A percentile compares a stretch with the other conserved stretches of the same genome.
Conservation (phyloP, 2,113 vertebrate species). For the Brachionichthys hirsutus region DNA sequence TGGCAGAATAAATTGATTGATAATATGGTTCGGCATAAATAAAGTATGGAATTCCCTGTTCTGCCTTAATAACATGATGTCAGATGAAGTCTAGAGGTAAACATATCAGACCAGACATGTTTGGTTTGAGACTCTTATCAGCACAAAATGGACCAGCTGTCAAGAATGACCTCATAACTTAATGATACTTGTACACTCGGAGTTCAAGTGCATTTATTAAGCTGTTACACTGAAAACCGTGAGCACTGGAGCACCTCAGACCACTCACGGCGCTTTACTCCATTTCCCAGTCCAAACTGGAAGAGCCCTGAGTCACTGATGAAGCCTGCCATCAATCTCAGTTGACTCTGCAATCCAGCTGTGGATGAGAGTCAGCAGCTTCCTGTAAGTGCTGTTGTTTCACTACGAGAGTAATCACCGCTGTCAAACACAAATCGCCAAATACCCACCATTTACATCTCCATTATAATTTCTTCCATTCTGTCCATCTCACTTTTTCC, state of each 20-base stretch:
- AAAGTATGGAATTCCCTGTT: not conserved
- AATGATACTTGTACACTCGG: no score
- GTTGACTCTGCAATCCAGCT: conserved; percentile 24
- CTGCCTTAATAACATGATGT: not conserved
- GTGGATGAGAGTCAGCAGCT: conserved; percentile 57
- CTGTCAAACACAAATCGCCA: conserved; percentile 51
- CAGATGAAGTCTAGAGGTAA: not conserved
- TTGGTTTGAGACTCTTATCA: no score
- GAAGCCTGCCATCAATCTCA: conserved; percentile 30
- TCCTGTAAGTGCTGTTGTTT: conserved; percentile 65
- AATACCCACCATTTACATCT: conserved; percentile 52
- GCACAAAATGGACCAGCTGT: no score
- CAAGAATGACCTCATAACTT: no score
- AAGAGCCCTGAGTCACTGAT: conserved; percentile 11
- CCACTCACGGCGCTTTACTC: not conserved
- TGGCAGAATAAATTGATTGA: no score
- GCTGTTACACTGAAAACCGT: not conserved
- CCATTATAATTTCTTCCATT: conserved; percentile 52
- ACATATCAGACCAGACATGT: not conserved
- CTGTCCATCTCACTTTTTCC: conserved; percentile 61
- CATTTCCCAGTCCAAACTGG: conserved; percentile 1
- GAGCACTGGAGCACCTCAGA: not conserved
- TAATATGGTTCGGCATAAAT: no score
- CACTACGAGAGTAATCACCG: conserved; percentile 48
- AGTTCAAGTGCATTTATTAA: not conserved